Evolutionary conservation across 2,888 invertebrate species (phyloP).

Genomic region (Plebejus melissa): DNA sequence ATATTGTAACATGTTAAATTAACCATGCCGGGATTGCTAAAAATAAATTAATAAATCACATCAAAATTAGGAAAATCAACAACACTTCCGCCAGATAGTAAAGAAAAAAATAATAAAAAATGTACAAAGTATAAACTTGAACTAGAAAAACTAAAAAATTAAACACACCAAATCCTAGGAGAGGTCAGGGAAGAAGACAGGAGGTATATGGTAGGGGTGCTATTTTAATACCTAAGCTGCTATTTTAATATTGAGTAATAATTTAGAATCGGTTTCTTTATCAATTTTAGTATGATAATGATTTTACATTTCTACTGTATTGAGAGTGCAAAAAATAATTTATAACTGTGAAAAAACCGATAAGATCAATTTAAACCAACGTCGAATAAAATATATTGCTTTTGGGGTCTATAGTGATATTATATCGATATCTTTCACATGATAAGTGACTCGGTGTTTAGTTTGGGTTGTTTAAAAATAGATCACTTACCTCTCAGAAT

Average conservation of each 20-base stretch:
- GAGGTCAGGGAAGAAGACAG: constrained; percentile 74
- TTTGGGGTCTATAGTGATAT: constrained; percentile 32
- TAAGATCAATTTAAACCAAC: constrained; percentile 60
- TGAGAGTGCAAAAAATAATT: constrained; percentile 69
- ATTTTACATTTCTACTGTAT: constrained; percentile 68
- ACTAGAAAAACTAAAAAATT: constrained; percentile 60
- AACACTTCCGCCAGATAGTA: constrained; percentile 78
- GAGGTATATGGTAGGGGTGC: constrained; percentile 69
- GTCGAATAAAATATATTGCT: constrained; percentile 62
- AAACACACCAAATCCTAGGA: constrained; percentile 79
- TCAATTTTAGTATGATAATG: constrained; percentile 61
- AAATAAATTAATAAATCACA: constrained; percentile 62
- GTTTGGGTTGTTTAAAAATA: constrained; percentile 33
- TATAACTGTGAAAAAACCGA: constrained; percentile 66
- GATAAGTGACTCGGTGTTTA: constrained; percentile 67
- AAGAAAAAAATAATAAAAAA: constrained; percentile 56
- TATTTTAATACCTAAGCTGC: constrained; percentile 61
- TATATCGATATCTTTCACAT: constrained; percentile 63
- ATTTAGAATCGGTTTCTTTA: constrained; percentile 41
- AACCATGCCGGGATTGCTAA: constrained; percentile 75
- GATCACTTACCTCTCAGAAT: constrained; percentile 96
- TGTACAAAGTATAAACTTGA: constrained; percentile 55
- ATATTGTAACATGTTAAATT: constrained; percentile 54
- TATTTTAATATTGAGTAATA: constrained; percentile 46
- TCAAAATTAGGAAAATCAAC: constrained; percentile 76